phyloP scores from a whole-genome alignment of 2,797 vertebrate genomes.

The Aselliscus stoliczkanus region DNA sequence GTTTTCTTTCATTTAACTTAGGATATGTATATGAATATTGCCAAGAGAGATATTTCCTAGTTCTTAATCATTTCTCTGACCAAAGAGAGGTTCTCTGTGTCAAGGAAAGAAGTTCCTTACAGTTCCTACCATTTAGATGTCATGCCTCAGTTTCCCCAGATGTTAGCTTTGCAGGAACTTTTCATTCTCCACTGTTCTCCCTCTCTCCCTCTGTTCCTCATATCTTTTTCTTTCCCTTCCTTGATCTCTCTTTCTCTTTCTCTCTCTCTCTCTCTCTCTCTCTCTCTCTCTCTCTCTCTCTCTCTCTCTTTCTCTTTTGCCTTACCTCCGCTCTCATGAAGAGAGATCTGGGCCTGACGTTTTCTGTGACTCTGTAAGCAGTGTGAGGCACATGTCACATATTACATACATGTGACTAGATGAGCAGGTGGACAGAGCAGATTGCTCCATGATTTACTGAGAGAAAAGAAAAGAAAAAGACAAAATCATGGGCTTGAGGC shows the following conservation, averaged over 20 bases:
- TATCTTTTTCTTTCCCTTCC: neutral
- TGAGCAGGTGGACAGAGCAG: neutral
- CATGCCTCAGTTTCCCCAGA: neutral
- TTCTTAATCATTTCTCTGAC: neutral
- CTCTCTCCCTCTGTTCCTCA: neutral
- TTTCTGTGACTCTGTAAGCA: neutral
- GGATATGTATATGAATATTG: neutral
- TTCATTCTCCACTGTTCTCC: neutral
- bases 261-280: neutral
- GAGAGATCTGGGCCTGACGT: neutral
- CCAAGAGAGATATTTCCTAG: neutral
- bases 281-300: neutral
- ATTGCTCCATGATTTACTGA: neutral
- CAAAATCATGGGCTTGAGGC: neutral
- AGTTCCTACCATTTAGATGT: neutral
- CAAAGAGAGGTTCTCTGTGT: neutral
- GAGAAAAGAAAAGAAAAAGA: neutral
- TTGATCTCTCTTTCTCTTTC: neutral
- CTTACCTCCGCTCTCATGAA: neutral
- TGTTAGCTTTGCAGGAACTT: neutral
- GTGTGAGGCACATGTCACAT: too few relatives aligned
- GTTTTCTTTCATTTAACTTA: neutral
- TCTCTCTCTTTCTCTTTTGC: neutral
- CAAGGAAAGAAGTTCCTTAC: neutral
- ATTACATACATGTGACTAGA: neutral